Evolutionary conservation across 2,797 vertebrate species (phyloP).

Genomic region (Zalophus californianus): DNA sequence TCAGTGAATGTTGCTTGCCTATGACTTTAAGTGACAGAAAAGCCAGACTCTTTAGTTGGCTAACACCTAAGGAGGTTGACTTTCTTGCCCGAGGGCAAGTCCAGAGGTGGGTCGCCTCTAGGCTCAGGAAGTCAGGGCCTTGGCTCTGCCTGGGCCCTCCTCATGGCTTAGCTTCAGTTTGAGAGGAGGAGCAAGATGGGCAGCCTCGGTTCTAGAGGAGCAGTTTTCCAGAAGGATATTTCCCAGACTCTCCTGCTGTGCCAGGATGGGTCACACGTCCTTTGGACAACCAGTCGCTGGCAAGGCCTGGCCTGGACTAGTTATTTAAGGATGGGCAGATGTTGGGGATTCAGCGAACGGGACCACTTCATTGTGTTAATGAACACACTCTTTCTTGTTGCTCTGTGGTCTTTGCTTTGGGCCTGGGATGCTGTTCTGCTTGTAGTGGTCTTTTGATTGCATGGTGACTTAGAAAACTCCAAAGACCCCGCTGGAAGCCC

Average conservation of each 20-base stretch:
- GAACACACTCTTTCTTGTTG: accelerated
- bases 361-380: no score
- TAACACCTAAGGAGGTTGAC: not conserved
- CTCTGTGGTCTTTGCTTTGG: not conserved
- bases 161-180: not conserved
- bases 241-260: not conserved
- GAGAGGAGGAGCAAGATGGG: not conserved
- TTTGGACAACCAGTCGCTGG: not conserved
- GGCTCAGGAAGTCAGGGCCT: no score
- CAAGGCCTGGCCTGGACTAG: not conserved
- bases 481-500: not conserved
- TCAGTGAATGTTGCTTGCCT: not conserved
- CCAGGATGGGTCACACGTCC: not conserved
- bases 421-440: not conserved
- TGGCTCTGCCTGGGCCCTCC: not conserved
- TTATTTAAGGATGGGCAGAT: no score
- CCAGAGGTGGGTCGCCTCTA: not conserved
- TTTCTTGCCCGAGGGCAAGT: not conserved
- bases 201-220: accelerated
- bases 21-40: not conserved
- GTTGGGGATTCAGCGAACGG: not conserved
- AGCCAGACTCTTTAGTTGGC: not conserved
- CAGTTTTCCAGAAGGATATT: not conserved
- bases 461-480: not conserved
- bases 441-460: not conserved